Conservation (phyloP, 2,113 vertebrate species). For the Nematolebias whitei region DNA sequence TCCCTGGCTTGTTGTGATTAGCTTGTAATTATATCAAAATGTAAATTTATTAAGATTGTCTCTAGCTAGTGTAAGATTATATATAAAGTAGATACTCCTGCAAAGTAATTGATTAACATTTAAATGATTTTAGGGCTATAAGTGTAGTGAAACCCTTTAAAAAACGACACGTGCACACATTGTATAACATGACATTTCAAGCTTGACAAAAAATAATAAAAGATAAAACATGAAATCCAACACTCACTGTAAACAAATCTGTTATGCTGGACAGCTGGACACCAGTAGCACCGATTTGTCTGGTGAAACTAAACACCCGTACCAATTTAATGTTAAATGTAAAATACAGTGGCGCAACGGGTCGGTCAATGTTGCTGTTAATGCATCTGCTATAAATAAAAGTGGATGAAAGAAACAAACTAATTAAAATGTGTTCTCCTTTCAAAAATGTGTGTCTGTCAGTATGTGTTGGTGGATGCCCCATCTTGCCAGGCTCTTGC, state of each 20-base stretch:
- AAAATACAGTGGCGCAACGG: background rate
- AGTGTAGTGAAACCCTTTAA: too few relatives aligned
- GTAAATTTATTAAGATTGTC: too few relatives aligned
- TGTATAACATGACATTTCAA: too few relatives aligned
- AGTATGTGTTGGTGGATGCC: constrained; percentile 93
- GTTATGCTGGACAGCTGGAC: constrained; percentile 2
- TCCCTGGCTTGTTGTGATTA: too few relatives aligned
- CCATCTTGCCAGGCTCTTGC: constrained; percentile 92
- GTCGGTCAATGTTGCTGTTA: background rate
- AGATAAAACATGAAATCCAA: too few relatives aligned
- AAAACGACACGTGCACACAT: too few relatives aligned
- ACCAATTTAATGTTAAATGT: background rate
- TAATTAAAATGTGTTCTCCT: background rate
- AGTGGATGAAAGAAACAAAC: background rate
- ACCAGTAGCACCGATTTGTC: background rate
- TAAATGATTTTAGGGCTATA: too few relatives aligned
- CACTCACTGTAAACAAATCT: constrained; percentile 67
- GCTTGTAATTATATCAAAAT: too few relatives aligned
- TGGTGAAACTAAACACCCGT: background rate
- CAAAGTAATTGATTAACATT: too few relatives aligned
- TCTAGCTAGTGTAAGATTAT: too few relatives aligned
- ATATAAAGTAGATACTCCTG: too few relatives aligned
- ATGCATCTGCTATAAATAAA: background rate
- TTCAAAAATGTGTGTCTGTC: constrained; percentile 6
- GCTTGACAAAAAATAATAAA: too few relatives aligned